A percentile compares a stretch with the other conserved stretches of the same genome.
phyloP scores from a whole-genome alignment of 2,888 invertebrate genomes.

The Taphrorychus bicolor region DNA sequence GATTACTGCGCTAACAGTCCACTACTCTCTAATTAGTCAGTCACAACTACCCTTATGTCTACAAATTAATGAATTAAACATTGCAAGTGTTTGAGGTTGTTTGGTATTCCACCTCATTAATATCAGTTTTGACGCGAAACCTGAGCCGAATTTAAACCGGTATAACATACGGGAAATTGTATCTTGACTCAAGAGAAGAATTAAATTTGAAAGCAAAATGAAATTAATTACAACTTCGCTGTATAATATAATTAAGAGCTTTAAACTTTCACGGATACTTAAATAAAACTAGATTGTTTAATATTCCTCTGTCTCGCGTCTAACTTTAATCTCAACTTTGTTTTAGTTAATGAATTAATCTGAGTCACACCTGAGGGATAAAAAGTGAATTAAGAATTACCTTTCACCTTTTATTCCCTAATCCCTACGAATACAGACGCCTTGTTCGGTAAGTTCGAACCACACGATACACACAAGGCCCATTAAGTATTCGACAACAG shows the following conservation, averaged over 20 bases:
- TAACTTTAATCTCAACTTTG: not conserved
- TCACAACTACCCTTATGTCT: no score
- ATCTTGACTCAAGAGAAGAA: no score
- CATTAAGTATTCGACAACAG: constrained; percentile 1
- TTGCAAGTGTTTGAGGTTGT: no score
- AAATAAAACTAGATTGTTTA: not conserved
- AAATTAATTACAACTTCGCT: not conserved
- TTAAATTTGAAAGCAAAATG: not conserved
- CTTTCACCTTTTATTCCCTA: not conserved
- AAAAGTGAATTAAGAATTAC: no score
- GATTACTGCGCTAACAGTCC: no score
- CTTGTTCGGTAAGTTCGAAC: not conserved
- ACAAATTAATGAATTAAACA: no score
- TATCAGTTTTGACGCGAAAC: no score
- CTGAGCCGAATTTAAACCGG: no score
- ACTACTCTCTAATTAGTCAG: no score
- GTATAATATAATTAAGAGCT: not conserved
- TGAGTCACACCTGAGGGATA: not conserved
- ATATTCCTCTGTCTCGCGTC: not conserved
- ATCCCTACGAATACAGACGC: not conserved
- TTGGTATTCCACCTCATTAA: no score
- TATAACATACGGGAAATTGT: no score
- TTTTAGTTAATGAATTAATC: not conserved
- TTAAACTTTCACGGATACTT: not conserved
- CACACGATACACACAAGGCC: constrained; percentile 1